phyloP scores from a whole-genome alignment of 2,888 invertebrate species.

The Luperina testacea region DNA sequence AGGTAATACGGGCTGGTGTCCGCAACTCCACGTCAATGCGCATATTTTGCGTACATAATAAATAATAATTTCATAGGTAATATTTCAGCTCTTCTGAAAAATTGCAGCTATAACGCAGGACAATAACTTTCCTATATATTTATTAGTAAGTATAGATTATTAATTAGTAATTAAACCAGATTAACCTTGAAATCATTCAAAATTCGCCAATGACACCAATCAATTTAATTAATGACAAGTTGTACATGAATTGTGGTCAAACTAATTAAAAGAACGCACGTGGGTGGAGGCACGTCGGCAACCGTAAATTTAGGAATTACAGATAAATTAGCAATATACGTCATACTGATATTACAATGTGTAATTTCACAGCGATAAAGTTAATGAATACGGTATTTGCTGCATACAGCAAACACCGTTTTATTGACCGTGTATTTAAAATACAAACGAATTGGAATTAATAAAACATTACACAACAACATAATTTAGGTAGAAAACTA shows the following conservation, averaged over 20 bases:
- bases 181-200: constrained; percentile 41
- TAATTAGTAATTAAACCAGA: constrained; percentile 15
- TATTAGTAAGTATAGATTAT: background rate
- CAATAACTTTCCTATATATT: background rate
- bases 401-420: background rate
- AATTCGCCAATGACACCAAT: constrained; percentile 41
- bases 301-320: constrained; percentile 37
- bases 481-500: too few species aligned
- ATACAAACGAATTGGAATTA: background rate
- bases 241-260: constrained; percentile 8
- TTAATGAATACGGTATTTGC: constrained; percentile 13
- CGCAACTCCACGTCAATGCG: too few species aligned
- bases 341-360: constrained; percentile 60
- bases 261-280: constrained; percentile 61
- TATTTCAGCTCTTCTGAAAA: background rate
- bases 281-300: constrained; percentile 72
- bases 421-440: constrained; percentile 6
- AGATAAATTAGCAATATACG: constrained; percentile 62
- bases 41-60: too few species aligned
- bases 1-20: too few species aligned
- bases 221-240: constrained; percentile 41
- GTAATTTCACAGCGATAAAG: constrained; percentile 27
- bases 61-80: too few species aligned
- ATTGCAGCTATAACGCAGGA: too few species aligned
- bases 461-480: too few species aligned